Evolutionary conservation across 2,888 invertebrate species (phyloP).

Genomic region (Globia sparganii): DNA sequence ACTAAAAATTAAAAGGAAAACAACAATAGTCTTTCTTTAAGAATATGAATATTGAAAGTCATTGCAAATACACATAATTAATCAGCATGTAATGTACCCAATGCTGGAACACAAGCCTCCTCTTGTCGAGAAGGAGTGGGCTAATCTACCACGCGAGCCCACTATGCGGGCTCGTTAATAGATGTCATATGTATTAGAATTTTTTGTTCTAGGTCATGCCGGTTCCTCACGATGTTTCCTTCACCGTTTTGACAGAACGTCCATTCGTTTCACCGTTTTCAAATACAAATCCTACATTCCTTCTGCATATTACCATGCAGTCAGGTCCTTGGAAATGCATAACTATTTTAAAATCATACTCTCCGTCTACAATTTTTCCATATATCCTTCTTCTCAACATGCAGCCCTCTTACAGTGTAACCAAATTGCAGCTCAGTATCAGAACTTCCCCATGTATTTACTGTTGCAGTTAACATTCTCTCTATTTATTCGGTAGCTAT

Average conservation of each 20-base stretch:
- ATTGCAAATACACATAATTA: no score
- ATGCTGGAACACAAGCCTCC: no score
- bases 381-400: not conserved
- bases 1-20: not conserved
- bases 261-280: not conserved
- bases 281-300: not conserved
- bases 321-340: not conserved
- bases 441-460: conserved; percentile 7
- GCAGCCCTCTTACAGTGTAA: not conserved
- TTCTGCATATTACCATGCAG: not conserved
- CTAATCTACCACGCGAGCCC: no score
- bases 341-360: not conserved
- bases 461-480: not conserved
- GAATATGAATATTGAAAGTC: not conserved
- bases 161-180: not conserved
- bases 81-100: no score
- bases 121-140: no score
- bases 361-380: not conserved
- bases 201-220: not conserved
- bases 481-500: not conserved
- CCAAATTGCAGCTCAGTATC: conserved; percentile 11
- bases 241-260: not conserved
- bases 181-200: not conserved
- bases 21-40: not conserved
- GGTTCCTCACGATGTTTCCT: not conserved